Percentiles rank a stretch among this genome's conserved stretches.
These are phyloP conservation scores for Acanthornis magna DNA, from an alignment of 2,797 vertebrate genomes.

Conservation along the genomic window DNA sequence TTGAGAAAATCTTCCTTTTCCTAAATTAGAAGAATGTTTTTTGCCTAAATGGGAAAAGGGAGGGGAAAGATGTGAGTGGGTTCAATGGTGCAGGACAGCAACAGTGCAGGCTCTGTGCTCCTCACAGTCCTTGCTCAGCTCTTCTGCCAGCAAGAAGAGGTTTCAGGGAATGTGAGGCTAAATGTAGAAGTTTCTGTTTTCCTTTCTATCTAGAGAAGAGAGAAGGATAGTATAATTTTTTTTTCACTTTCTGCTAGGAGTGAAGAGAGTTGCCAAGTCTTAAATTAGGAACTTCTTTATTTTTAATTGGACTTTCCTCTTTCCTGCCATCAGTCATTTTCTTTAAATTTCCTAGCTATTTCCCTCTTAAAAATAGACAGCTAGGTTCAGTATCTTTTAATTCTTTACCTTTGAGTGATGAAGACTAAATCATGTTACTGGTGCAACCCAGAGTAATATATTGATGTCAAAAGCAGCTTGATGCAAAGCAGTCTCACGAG, in stretches of 20 bases:
- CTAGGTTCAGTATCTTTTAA: not conserved
- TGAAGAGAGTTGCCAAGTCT: not conserved
- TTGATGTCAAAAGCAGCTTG: not conserved
- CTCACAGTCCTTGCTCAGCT: not conserved
- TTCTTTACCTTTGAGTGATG: not conserved
- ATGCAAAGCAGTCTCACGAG: rapidly evolving
- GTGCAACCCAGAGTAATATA: not conserved
- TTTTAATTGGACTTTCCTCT: not conserved
- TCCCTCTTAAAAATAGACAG: not conserved
- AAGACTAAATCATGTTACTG: not conserved
- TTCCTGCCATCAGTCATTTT: not conserved
- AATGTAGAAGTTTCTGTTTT: not conserved
- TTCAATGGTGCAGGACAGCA: not conserved
- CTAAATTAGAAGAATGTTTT: not conserved
- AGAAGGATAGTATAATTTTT: too few relatives aligned
- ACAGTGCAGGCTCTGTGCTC: rapidly evolving
- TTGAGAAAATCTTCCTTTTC: not conserved
- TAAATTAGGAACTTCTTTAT: not conserved
- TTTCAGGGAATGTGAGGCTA: not conserved
- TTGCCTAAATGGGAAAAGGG: not conserved
- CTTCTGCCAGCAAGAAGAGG: not conserved
- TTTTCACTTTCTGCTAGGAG: not conserved
- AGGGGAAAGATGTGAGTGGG: not conserved
- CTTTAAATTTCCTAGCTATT: not conserved
- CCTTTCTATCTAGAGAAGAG: not conserved